Evolutionary conservation across 2,113 vertebrate species (phyloP).

Genomic region (Actenoides lindsayi): DNA sequence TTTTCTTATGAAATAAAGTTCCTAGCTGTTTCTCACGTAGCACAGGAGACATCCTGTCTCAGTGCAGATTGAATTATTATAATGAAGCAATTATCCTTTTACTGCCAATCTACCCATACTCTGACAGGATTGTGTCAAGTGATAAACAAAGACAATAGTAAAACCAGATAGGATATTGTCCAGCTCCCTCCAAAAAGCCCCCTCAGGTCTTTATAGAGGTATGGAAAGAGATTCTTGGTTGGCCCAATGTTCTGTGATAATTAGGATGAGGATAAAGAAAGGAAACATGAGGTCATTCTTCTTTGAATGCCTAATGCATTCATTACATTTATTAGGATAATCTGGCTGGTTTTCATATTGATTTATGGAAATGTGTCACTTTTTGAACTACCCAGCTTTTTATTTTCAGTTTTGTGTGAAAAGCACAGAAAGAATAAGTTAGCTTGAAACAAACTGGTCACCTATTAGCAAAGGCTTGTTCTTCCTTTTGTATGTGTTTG

Average conservation of each 20-base stretch:
- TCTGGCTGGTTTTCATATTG: background rate
- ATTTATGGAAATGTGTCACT: background rate
- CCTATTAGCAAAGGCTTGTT: background rate
- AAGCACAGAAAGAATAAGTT: background rate
- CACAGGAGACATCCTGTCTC: slow-evolving; percentile 40
- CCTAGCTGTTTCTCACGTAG: slow-evolving; percentile 14
- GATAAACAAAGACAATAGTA: slow-evolving; percentile 31
- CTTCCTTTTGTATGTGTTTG: background rate
- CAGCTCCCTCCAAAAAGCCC: background rate
- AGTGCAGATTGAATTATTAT: slow-evolving; percentile 12
- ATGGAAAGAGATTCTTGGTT: background rate
- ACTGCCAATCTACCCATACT: background rate
- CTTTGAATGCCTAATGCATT: background rate
- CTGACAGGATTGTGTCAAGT: background rate
- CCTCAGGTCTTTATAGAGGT: background rate
- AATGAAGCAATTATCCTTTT: slow-evolving; percentile 17
- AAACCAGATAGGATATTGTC: background rate
- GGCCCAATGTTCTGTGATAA: background rate
- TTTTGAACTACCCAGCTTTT: background rate
- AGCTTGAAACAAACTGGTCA: background rate
- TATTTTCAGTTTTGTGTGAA: background rate
- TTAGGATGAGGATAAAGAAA: background rate
- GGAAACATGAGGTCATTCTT: background rate
- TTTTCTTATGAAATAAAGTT: slow-evolving; percentile 33
- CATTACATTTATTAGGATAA: background rate